These are phyloP conservation scores for Zygaena filipendulae DNA, from an alignment of 2,888 invertebrate genomes.

Conservation along the genomic window DNA sequence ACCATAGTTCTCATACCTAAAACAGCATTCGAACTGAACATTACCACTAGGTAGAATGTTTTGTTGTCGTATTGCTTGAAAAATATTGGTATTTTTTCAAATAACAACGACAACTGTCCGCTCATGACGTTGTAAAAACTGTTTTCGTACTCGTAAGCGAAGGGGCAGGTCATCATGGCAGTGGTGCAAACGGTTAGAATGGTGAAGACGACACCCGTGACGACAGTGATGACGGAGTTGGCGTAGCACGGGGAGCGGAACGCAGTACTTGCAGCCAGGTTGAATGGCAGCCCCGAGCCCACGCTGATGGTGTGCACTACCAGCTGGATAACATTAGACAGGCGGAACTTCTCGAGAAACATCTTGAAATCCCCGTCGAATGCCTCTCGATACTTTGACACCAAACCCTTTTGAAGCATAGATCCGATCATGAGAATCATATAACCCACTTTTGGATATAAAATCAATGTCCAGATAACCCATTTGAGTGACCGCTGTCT, in stretches of 20 bases:
- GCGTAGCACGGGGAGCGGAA: constrained; percentile 46
- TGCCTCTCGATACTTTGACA: constrained; percentile 30
- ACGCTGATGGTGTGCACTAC: constrained; percentile 29
- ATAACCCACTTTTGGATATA: constrained; percentile 30
- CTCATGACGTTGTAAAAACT: constrained; percentile 21
- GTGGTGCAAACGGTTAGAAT: constrained; percentile 26
- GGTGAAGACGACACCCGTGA: constrained; percentile 22
- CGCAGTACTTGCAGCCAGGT: constrained; percentile 28
- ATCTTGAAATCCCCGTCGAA: constrained; percentile 32
- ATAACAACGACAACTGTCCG: constrained; percentile 25
- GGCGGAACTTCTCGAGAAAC: constrained; percentile 23
- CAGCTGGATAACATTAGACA: constrained; percentile 25
- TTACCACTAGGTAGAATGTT: constrained; percentile 29
- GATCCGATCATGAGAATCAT: constrained; percentile 35
- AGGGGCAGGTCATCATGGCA: constrained; percentile 44
- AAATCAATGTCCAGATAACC: constrained; percentile 22
- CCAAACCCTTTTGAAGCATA: constrained; percentile 46
- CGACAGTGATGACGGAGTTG: constrained; percentile 32
- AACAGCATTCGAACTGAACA: constrained; percentile 27
- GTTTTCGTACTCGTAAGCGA: constrained; percentile 27
- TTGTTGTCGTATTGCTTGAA: constrained; percentile 27
- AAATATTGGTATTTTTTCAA: constrained; percentile 41
- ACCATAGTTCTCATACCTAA: constrained; percentile 27
- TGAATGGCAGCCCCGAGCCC: constrained; percentile 38
- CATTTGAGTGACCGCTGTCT: constrained; percentile 27